Conservation (phyloP, 2,797 vertebrate species). For the Acridotheres tristis region DNA sequence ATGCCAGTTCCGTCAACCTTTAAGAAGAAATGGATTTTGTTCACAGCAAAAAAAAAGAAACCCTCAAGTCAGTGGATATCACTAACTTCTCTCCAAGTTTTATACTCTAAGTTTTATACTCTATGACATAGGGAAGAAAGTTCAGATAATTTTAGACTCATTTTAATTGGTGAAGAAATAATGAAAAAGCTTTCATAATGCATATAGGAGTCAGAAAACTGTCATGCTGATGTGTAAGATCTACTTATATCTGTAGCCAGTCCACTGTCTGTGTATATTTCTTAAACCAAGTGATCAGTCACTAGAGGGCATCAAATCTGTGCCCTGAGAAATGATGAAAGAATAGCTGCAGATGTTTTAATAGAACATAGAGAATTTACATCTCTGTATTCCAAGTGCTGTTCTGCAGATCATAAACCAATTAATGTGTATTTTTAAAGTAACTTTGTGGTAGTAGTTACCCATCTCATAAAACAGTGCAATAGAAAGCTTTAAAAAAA, state of each 20-base stretch:
- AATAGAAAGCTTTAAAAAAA: not conserved
- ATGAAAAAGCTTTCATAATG: not conserved
- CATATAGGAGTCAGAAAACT: not conserved
- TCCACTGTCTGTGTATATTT: not conserved
- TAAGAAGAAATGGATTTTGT: constrained; percentile 20
- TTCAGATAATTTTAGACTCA: not conserved
- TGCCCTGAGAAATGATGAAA: not conserved
- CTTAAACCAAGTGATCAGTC: not conserved
- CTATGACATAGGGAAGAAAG: not conserved
- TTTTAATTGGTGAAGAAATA: not conserved
- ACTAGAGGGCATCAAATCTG: constrained; percentile 20
- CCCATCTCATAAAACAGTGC: not conserved
- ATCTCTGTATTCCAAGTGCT: not conserved
- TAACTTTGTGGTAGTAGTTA: not conserved
- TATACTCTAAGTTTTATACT: not conserved
- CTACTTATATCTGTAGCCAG: not conserved
- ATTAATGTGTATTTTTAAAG: not conserved
- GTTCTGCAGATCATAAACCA: not conserved
- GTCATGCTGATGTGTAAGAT: not conserved
- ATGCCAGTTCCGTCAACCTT: constrained; percentile 23
- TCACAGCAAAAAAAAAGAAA: constrained; percentile 17
- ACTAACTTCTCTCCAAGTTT: not conserved
- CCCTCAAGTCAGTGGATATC: not conserved
- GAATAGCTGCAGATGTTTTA: not conserved
- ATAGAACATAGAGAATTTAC: not conserved